These are phyloP conservation scores for Microctonus brassicae DNA, from an alignment of 2,888 invertebrate species.

Conservation along the genomic window DNA sequence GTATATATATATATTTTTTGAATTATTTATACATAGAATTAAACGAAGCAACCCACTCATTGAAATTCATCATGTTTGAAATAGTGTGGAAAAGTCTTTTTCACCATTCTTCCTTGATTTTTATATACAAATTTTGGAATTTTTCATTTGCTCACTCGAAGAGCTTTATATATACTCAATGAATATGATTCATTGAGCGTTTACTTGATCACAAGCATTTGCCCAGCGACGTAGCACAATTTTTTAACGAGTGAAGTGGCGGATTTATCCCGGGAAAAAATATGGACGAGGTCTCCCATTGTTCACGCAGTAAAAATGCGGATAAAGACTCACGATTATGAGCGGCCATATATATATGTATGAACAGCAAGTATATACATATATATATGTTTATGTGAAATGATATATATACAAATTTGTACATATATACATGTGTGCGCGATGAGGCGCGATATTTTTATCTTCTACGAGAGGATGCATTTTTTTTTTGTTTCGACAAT, in stretches of 20 bases:
- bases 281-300: background rate
- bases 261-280: background rate
- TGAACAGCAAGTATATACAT: slow-evolving; percentile 16
- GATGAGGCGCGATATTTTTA: slow-evolving; percentile 27
- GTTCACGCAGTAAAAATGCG: slow-evolving; percentile 26
- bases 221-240: slow-evolving; percentile 1
- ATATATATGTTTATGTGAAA: slow-evolving; percentile 19
- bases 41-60: slow-evolving; percentile 8
- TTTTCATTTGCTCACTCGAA: slow-evolving; percentile 14
- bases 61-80: background rate
- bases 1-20: too few species aligned
- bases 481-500: slow-evolving; percentile 38
- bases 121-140: background rate
- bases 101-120: background rate
- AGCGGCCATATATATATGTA: slow-evolving; percentile 31
- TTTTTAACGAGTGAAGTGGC: slow-evolving; percentile 1
- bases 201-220: background rate
- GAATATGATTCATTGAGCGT: background rate
- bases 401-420: slow-evolving; percentile 37
- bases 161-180: slow-evolving; percentile 9
- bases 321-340: slow-evolving; percentile 34
- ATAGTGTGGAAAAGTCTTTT: slow-evolving; percentile 1
- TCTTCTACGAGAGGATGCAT: slow-evolving; percentile 37
- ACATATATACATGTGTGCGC: slow-evolving; percentile 37
- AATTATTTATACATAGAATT: background rate